Conservation (phyloP, 2,888 invertebrate genomes). For the Lasioglossum pauxillum region DNA sequence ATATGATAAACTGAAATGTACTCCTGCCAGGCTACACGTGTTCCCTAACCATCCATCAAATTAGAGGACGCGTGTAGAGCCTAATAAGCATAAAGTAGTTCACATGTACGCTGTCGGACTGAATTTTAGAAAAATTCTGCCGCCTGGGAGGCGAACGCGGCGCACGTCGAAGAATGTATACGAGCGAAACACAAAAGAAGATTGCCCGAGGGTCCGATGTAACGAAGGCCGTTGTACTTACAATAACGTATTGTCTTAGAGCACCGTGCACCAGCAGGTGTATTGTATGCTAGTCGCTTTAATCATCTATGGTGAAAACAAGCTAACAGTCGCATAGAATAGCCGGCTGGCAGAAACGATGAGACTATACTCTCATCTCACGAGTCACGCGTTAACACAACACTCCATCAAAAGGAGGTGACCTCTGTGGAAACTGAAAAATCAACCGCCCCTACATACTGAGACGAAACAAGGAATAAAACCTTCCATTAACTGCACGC, state of each 20-base stretch:
- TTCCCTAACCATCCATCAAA: background rate
- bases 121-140: slow-evolving; percentile 40
- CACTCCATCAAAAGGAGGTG: background rate
- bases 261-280: slow-evolving; percentile 12
- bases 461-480: no score
- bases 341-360: slow-evolving; percentile 7
- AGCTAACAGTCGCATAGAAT: slow-evolving; percentile 39
- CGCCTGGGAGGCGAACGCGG: background rate
- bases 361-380: background rate
- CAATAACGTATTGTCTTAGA: slow-evolving; percentile 60
- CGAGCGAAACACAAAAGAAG: slow-evolving; percentile 32
- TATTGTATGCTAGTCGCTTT: slow-evolving; percentile 45
- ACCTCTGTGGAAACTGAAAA: background rate
- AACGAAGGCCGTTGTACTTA: slow-evolving; percentile 56
- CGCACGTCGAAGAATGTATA: background rate
- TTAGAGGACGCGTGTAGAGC: background rate
- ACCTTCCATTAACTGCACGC: background rate
- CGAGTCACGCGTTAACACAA: background rate
- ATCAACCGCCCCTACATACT: background rate
- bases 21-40: background rate
- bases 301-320: slow-evolving; percentile 53
- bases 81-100: background rate
- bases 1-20: slow-evolving; percentile 4
- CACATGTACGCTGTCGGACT: background rate
- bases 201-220: slow-evolving; percentile 47